Conservation (phyloP, 2,888 invertebrate genomes). For the Sericinus montela region DNA sequence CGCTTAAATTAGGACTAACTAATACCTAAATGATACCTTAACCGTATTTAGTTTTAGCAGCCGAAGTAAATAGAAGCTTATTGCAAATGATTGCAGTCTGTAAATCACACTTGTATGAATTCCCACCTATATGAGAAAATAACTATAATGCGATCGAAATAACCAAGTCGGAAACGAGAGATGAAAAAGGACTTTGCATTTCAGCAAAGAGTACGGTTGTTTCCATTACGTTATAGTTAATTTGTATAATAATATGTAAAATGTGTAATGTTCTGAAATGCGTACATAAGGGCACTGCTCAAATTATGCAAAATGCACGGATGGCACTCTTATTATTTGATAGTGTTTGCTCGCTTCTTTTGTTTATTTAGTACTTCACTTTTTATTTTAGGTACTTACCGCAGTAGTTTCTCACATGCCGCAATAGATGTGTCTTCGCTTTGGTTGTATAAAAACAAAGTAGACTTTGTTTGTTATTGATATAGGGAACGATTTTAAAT, state of each 20-base stretch:
- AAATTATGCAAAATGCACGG: conserved; percentile 64
- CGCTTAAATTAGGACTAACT: conserved; percentile 14
- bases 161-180: no score
- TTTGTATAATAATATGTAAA: background rate
- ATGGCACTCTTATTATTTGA: conserved; percentile 55
- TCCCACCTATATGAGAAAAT: conserved; percentile 2
- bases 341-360: conserved; percentile 67
- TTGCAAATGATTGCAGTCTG: background rate
- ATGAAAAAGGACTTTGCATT: no score
- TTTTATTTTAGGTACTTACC: background rate
- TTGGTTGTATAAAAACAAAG: conserved; percentile 1
- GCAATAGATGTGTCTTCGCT: conserved; percentile 1
- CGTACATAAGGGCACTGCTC: conserved; percentile 71
- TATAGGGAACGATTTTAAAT: conserved; percentile 2
- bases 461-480: conserved; percentile 5
- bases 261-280: conserved; percentile 33
- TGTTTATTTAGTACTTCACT: conserved; percentile 33
- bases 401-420: background rate
- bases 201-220: no score
- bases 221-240: background rate
- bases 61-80: conserved; percentile 3
- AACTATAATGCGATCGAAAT: background rate
- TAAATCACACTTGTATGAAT: background rate
- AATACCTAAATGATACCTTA: conserved; percentile 3
- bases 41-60: background rate